Percentiles rank a stretch among this genome's conserved stretches.
phyloP scores from a whole-genome alignment of 2,113 vertebrate genomes.

The Myrmecophaga tridactyla region DNA sequence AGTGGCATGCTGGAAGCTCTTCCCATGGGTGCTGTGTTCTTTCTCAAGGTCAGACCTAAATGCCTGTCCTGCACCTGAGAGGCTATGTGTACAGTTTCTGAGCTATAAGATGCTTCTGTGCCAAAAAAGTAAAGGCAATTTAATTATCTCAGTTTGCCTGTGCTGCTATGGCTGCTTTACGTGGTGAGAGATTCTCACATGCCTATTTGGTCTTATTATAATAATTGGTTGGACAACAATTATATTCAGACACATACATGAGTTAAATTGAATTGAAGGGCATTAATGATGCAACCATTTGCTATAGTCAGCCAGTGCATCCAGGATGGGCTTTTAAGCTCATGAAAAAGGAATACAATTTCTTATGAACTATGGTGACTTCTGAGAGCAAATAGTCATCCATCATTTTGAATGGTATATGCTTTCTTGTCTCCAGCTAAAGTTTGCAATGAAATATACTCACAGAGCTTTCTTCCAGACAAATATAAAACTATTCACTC shows the following conservation, averaged over 20 bases:
- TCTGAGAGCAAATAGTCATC: background rate
- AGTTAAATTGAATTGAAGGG: background rate
- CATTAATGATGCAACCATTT: background rate
- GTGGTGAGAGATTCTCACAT: background rate
- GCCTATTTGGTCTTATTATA: background rate
- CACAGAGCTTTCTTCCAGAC: background rate
- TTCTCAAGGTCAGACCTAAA: background rate
- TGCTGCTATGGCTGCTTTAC: background rate
- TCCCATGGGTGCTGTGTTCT: background rate
- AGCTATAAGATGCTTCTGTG: background rate
- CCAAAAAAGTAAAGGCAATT: background rate
- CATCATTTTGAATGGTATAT: background rate
- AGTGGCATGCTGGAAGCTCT: background rate
- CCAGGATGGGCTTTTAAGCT: background rate
- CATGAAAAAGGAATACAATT: background rate
- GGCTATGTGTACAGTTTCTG: accelerated
- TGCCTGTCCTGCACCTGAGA: background rate
- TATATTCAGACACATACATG: no score
- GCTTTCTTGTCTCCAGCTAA: background rate
- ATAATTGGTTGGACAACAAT: background rate
- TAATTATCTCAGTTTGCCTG: background rate
- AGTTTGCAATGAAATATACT: background rate
- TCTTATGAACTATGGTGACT: background rate
- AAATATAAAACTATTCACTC: background rate
- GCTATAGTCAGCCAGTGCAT: background rate